Evolutionary conservation across 2,113 vertebrate species (phyloP).

Genomic region (Rhineura floridana): DNA sequence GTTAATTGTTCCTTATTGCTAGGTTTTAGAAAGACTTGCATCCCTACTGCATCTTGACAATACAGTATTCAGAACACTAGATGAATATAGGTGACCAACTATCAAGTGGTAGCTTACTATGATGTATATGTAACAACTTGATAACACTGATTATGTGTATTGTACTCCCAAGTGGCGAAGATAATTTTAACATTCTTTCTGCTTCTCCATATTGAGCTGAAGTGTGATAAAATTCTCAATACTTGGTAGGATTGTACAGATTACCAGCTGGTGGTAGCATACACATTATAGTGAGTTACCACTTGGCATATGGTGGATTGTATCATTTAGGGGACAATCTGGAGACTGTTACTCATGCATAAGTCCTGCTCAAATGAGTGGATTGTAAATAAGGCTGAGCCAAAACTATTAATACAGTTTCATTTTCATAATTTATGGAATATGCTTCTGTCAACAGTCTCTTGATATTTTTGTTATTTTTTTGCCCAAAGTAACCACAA

Average conservation of each 20-base stretch:
- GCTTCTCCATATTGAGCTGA: neutral
- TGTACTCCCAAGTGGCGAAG: neutral
- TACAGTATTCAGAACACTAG: neutral
- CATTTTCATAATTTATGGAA: neutral
- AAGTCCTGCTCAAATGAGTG: neutral
- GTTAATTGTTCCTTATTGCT: neutral
- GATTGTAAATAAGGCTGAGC: neutral
- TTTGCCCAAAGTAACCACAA: neutral
- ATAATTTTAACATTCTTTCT: neutral
- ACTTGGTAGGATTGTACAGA: neutral
- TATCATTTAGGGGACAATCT: neutral
- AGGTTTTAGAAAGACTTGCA: neutral
- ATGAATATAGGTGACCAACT: neutral
- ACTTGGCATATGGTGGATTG: neutral
- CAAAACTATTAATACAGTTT: neutral
- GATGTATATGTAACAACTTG: neutral
- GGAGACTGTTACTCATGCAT: neutral
- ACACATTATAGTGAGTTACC: neutral
- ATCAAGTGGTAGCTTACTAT: neutral
- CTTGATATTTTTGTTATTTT: neutral
- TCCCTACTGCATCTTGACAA: neutral
- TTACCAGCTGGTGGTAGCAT: neutral
- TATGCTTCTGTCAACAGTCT: neutral
- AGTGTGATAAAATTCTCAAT: neutral
- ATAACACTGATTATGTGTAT: neutral